Conservation (phyloP, 2,888 invertebrate genomes). For the Nephrotoma appendiculata region DNA sequence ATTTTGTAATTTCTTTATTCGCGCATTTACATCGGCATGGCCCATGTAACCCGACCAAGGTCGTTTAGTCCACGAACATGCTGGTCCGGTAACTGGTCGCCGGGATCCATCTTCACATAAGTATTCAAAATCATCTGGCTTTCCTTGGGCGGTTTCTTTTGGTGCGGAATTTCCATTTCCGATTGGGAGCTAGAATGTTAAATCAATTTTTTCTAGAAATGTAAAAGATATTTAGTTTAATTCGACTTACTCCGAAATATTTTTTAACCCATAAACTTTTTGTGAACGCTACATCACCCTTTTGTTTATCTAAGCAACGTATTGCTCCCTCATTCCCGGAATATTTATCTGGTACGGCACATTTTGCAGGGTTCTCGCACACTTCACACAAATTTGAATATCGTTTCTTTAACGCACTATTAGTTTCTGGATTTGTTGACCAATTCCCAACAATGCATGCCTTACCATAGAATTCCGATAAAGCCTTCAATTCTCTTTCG, state of each 20-base stretch:
- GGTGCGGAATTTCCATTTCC: slow-evolving; percentile 45
- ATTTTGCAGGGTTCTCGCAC: slow-evolving; percentile 60
- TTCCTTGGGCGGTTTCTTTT: slow-evolving; percentile 37
- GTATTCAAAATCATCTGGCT: slow-evolving; percentile 54
- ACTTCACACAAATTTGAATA: slow-evolving; percentile 66
- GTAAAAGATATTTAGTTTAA: background rate
- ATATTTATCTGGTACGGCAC: slow-evolving; percentile 68
- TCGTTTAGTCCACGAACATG: slow-evolving; percentile 70
- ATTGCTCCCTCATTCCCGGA: slow-evolving; percentile 81
- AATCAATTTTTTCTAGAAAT: background rate
- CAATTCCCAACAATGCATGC: slow-evolving; percentile 82
- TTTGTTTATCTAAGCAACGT: slow-evolving; percentile 63
- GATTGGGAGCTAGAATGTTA: slow-evolving; percentile 39
- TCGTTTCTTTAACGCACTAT: slow-evolving; percentile 51
- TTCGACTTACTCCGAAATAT: slow-evolving; percentile 51
- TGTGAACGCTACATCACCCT: slow-evolving; percentile 76
- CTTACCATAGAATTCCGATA: slow-evolving; percentile 62
- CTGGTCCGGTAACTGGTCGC: slow-evolving; percentile 45
- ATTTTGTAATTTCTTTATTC: slow-evolving; percentile 16
- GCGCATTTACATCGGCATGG: slow-evolving; percentile 43
- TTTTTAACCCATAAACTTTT: slow-evolving; percentile 66
- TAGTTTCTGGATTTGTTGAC: slow-evolving; percentile 59
- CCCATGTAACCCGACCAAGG: slow-evolving; percentile 72
- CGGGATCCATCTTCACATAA: slow-evolving; percentile 67
- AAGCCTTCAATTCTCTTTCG: slow-evolving; percentile 69